These are phyloP conservation scores for Lineus longissimus DNA, from an alignment of 1,140 invertebrate genomes.

Conservation along the genomic window DNA sequence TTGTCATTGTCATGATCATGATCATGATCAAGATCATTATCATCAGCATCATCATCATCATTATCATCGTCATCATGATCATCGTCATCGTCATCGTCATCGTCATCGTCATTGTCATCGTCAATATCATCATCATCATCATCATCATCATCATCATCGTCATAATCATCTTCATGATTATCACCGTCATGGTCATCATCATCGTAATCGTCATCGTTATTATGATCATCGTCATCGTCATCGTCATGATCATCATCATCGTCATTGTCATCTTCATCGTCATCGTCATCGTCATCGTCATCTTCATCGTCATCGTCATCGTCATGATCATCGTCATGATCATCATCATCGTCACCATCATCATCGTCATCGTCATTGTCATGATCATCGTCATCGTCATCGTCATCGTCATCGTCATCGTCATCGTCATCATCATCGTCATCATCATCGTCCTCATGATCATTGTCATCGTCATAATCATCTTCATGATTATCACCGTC, in stretches of 20 bases:
- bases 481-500: too few species aligned
- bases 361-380: constrained; percentile 2
- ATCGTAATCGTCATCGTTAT: too few species aligned
- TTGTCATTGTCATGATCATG: constrained; percentile 12
- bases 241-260: too few species aligned
- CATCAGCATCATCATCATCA: too few species aligned
- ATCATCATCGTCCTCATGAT: constrained; percentile 9
- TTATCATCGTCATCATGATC: too few species aligned
- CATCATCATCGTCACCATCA: constrained; percentile 2
- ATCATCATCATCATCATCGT: constrained; percentile 13
- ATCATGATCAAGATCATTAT: constrained; percentile 11
- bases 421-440: constrained; percentile 9
- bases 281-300: constrained; percentile 2
- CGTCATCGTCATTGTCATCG: constrained; percentile 11
- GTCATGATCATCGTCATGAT: too few species aligned
- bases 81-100: constrained; percentile 12
- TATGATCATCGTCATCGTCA: too few species aligned
- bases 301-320: not conserved
- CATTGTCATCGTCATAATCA: constrained; percentile 8
- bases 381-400: constrained; percentile 1
- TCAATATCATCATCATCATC: constrained; percentile 10
- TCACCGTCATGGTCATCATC: too few species aligned
- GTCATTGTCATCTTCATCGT: constrained; percentile 1
- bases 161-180: too few species aligned
- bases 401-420: constrained; percentile 8